Base-by-base conservation (phyloP, 2,888 invertebrate genomes). In the Hyppa rectilinea region DNA sequence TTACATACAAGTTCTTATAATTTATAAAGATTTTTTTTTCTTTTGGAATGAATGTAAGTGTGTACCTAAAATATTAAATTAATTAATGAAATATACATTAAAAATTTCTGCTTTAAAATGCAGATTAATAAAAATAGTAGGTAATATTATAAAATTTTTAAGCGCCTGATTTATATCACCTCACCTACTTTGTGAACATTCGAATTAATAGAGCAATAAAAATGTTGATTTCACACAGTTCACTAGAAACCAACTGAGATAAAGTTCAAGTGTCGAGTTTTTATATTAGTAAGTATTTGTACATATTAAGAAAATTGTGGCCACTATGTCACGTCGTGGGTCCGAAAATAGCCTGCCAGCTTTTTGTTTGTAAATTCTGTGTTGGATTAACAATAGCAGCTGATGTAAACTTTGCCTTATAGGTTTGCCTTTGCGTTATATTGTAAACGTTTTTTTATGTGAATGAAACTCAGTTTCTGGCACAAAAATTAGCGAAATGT, bases 51-150 rank as follows among this genome's bases (percentile, higher is more conserved):
- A n/a, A n/a, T n/a, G n/a, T n/a, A n/a, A 40, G 26, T 40, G 60
- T 60, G 29, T 29, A n/a, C n/a, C n/a, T n/a, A 53, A 43, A 43
- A 43, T 29, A 52, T n/a, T 36, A 52, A 26, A 38, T 12, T 2
- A 40, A 49, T 72, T 17, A 72, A 60, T 72, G 12, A 73, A 23
- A 73, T 73, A 40, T 36, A 26, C 10, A 38, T 34, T 43, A 29
- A 55, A 69, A 55, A 14, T 53, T 5, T 23, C 20, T 20, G 23
- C 20, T 14, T 12, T 34, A n/a, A 40, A 40, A 67, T 68, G 26
- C 17, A 9, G 14, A 29, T 52, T 6, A 17, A 29, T 38, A 38
- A 38, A 60, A 38, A n/a, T 38, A 10, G 14, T 64, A 26, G n/a
- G n/a, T n/a, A 47, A 59, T 40, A 26, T 26, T 14, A 71, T 4